A percentile compares a stretch with the other conserved stretches of the same genome.
phyloP scores from a whole-genome alignment of 2,113 vertebrate species.

The rabbit (Oryctolagus cuniculus) region DNA sequence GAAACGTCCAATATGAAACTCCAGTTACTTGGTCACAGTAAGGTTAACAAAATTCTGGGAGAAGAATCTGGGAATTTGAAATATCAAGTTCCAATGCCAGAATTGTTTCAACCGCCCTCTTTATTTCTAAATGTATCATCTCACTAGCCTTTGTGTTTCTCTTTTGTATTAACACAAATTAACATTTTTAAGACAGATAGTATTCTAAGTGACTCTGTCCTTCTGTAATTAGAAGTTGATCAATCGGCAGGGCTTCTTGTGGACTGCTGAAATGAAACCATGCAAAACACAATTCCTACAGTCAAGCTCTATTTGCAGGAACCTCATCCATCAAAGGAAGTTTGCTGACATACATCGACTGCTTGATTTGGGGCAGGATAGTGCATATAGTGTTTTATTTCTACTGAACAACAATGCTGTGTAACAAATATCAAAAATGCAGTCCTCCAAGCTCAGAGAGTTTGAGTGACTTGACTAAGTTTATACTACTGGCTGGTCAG shows the following conservation, averaged over 20 bases:
- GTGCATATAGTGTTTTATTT: not conserved
- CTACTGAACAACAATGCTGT: not conserved
- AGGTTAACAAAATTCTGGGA: not conserved
- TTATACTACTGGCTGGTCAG: not conserved
- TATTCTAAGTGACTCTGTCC: not conserved
- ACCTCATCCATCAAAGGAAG: not conserved
- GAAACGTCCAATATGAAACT: not conserved
- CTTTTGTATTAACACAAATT: not conserved
- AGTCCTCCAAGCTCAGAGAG: not conserved
- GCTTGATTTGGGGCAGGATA: too few relatives aligned
- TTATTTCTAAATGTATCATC: not conserved
- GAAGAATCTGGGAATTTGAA: not conserved
- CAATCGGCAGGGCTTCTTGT: not conserved
- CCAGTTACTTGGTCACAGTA: not conserved
- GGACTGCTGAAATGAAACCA: not conserved
- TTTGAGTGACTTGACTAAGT: not conserved
- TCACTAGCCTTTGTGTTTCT: not conserved
- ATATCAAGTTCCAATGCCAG: rapidly evolving
- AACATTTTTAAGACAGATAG: not conserved
- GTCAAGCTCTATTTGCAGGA: not conserved
- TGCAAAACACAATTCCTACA: not conserved
- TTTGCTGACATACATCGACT: not conserved
- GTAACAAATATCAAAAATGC: not conserved
- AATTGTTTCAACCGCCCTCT: not conserved
- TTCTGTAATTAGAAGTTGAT: not conserved